Conservation (phyloP, 2,797 vertebrate species). For the Hipposideros larvatus region DNA sequence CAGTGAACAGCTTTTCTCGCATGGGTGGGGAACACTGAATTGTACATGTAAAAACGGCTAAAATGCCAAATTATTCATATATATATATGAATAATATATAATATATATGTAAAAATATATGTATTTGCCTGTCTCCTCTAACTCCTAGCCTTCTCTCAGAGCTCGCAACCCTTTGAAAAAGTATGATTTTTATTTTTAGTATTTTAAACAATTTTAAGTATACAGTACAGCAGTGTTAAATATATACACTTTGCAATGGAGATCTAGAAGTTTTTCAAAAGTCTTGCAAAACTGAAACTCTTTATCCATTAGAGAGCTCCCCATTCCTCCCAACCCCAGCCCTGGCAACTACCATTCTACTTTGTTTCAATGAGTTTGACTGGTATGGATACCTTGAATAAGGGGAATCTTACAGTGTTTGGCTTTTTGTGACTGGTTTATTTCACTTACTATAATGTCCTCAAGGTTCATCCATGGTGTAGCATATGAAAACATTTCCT, state of each 20-base stretch:
- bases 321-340: neutral
- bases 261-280: neutral
- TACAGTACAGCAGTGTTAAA: neutral
- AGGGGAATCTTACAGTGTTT: neutral
- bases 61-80: too few species aligned
- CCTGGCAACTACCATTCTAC: neutral
- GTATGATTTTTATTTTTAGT: neutral
- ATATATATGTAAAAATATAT: too few species aligned
- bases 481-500: neutral
- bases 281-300: neutral
- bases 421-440: neutral
- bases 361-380: slow-evolving; percentile 6
- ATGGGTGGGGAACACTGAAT: neutral
- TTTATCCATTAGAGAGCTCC: neutral
- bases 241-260: neutral
- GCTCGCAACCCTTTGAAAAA: neutral
- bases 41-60: too few species aligned
- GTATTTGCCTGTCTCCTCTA: slow-evolving; percentile 5
- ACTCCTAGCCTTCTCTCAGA: neutral
- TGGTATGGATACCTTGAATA: neutral
- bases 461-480: neutral
- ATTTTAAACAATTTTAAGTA: neutral
- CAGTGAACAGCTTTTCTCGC: slow-evolving; percentile 13
- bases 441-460: neutral
- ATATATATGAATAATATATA: too few species aligned